Percentiles rank a stretch among this genome's conserved stretches.
Evolutionary conservation across 1,140 invertebrate genomes (phyloP).

Genomic region (Scylla paramamosain): DNA sequence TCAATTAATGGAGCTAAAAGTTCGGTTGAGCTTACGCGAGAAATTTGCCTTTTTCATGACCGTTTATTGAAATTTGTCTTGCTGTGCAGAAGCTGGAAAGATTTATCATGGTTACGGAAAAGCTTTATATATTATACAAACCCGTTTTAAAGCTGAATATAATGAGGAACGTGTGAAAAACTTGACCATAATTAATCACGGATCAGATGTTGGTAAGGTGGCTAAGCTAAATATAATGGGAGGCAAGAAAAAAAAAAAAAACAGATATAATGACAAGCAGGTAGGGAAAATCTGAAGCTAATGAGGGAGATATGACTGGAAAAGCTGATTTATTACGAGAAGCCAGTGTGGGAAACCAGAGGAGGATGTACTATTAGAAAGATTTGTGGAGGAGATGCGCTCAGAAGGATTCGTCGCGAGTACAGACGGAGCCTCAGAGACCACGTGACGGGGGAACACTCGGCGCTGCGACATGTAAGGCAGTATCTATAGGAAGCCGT

Average conservation of each 20-base stretch:
- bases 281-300: background rate
- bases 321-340: background rate
- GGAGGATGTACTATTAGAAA: background rate
- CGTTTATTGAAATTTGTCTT: too few species aligned
- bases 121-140: background rate
- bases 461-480: too few species aligned
- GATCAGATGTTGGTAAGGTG: background rate
- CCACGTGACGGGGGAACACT: too few species aligned
- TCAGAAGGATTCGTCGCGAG: background rate
- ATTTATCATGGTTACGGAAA: too few species aligned
- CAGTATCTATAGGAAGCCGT: too few species aligned
- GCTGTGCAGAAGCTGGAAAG: too few species aligned
- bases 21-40: too few species aligned
- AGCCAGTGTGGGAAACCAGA: background rate
- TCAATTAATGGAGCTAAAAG: too few species aligned
- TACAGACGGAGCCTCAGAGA: background rate
- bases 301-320: background rate
- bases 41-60: too few species aligned
- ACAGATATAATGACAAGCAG: background rate
- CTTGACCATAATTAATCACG: background rate
- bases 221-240: constrained; percentile 12
- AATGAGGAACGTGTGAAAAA: background rate
- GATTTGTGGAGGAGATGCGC: background rate
- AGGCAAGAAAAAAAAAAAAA: background rate
- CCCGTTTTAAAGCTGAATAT: background rate